These are phyloP conservation scores for Catharus bicknelli DNA, from an alignment of 2,113 vertebrate genomes.

Conservation along the genomic window DNA sequence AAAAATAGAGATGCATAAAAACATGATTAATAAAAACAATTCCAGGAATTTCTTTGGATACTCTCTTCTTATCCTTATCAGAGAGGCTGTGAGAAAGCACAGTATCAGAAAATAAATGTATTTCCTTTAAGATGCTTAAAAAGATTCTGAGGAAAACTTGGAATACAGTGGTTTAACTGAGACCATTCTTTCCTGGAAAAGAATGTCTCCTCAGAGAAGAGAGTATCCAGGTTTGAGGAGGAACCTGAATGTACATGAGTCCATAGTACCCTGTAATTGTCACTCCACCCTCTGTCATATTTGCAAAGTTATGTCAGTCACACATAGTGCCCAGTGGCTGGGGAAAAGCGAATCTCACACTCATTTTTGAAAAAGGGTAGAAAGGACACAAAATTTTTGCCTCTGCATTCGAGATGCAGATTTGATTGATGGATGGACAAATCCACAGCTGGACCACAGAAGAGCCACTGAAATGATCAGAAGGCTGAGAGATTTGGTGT, in stretches of 20 bases:
- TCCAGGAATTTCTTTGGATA: neutral
- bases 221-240: neutral
- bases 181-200: neutral
- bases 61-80: neutral
- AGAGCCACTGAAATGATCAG: neutral
- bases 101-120: neutral
- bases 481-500: neutral
- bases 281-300: neutral
- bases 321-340: neutral
- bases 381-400: neutral
- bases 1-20: neutral
- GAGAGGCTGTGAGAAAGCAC: neutral
- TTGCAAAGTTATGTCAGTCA: neutral
- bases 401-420: neutral
- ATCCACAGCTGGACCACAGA: rapidly evolving
- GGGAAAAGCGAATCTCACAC: neutral
- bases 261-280: rapidly evolving
- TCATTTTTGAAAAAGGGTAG: neutral
- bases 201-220: neutral
- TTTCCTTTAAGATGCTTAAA: neutral
- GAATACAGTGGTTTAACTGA: neutral
- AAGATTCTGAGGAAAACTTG: neutral
- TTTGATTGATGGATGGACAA: no score
- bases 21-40: neutral
- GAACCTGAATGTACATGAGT: neutral